phyloP scores from a whole-genome alignment of 2,113 vertebrate genomes.

The Cephalopholis sonnerati region DNA sequence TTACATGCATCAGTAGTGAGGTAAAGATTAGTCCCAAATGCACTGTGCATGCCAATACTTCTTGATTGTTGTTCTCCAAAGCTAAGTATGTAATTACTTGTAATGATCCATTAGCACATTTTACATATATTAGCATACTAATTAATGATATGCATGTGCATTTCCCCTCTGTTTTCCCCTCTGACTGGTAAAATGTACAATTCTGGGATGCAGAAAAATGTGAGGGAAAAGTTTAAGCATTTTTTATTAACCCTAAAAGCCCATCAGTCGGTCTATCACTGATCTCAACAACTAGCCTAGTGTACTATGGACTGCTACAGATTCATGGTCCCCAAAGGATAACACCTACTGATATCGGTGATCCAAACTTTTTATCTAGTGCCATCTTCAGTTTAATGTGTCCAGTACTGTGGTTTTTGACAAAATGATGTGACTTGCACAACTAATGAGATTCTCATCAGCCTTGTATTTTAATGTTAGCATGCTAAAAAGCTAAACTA shows the following conservation, averaged over 20 bases:
- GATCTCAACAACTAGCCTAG: too few relatives aligned
- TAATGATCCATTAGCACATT: slow-evolving; percentile 23
- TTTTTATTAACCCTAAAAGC: not conserved
- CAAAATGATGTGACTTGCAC: too few relatives aligned
- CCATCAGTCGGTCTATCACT: too few relatives aligned
- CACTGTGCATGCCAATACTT: not conserved
- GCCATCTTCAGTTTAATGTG: too few relatives aligned
- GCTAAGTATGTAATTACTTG: slow-evolving; percentile 6
- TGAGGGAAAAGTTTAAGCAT: not conserved
- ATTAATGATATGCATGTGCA: not conserved
- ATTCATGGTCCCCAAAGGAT: too few relatives aligned
- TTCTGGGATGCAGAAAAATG: not conserved
- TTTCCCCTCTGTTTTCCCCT: not conserved
- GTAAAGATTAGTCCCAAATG: slow-evolving; percentile 7
- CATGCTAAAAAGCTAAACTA: not conserved
- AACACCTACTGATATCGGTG: too few relatives aligned
- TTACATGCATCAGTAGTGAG: slow-evolving; percentile 26
- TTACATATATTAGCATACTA: slow-evolving; percentile 22
- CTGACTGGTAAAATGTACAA: not conserved
- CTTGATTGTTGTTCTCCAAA: not conserved
- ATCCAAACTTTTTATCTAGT: too few relatives aligned
- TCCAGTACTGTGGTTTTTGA: too few relatives aligned
- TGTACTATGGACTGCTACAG: too few relatives aligned
- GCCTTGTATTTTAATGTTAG: not conserved
- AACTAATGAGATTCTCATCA: too few relatives aligned